Evolutionary conservation across 2,797 vertebrate genomes (phyloP).

Genomic region (Acanthiza pusilla): DNA sequence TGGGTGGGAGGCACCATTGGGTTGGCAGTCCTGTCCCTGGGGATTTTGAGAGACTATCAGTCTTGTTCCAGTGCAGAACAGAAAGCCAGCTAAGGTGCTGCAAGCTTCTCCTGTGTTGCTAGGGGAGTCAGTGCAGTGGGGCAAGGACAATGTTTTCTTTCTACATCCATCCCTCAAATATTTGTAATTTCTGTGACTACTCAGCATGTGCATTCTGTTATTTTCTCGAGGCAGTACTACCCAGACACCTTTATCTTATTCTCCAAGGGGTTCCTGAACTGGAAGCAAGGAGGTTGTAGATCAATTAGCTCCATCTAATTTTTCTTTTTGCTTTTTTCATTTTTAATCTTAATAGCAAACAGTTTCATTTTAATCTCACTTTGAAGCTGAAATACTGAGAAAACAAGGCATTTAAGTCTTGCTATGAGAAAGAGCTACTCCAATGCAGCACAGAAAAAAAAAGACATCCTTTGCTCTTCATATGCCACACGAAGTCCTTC

Average conservation of each 20-base stretch:
- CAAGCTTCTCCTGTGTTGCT: background rate
- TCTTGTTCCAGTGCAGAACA: background rate
- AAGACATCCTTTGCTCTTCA: background rate
- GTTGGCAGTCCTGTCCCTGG: background rate
- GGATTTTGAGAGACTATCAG: background rate
- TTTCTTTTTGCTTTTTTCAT: background rate
- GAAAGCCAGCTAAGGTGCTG: background rate
- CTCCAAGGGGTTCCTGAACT: background rate
- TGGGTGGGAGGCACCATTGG: background rate
- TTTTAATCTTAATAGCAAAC: background rate
- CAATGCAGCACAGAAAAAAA: background rate
- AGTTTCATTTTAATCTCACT: background rate
- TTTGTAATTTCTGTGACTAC: background rate
- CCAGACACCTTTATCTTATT: background rate
- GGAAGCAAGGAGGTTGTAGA: background rate
- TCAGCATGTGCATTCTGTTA: background rate
- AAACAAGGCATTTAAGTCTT: background rate
- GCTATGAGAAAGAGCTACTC: background rate
- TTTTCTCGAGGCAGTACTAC: background rate
- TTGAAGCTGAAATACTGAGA: background rate
- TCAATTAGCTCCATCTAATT: background rate
- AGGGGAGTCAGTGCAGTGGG: background rate
- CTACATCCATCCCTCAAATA: background rate
- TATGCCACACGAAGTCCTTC: accelerated
- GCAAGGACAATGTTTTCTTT: background rate